These are phyloP conservation scores for Coracopsis vasa DNA, from an alignment of 2,113 vertebrate genomes.

Conservation along the genomic window DNA sequence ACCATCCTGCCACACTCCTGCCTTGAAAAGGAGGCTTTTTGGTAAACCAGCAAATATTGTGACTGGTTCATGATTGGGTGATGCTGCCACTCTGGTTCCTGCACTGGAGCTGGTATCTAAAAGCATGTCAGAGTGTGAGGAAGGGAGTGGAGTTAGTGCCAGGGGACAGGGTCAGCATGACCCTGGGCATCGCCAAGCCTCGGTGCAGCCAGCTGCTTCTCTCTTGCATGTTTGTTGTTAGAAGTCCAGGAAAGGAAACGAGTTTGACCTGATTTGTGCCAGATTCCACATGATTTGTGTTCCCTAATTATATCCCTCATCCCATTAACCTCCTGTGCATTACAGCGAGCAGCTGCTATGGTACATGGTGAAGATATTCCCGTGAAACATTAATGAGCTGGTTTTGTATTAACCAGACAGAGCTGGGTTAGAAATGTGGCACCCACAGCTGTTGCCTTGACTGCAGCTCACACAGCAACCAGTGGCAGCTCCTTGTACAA, in stretches of 20 bases:
- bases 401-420: neutral
- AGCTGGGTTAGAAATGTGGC: neutral
- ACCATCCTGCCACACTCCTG: fast-evolving
- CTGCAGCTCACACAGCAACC: neutral
- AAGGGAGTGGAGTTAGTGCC: fast-evolving
- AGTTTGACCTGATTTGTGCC: neutral
- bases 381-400: neutral
- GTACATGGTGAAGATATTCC: fast-evolving
- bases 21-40: neutral
- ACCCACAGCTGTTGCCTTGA: neutral
- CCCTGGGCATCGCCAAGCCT: neutral
- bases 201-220: neutral
- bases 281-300: neutral
- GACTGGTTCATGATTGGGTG: neutral
- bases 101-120: fast-evolving
- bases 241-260: neutral
- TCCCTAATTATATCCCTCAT: neutral
- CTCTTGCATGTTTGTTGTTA: neutral
- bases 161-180: fast-evolving
- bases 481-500: neutral
- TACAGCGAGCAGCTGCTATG: neutral
- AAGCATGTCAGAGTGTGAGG: neutral
- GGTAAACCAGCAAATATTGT: neutral
- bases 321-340: neutral
- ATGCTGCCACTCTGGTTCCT: neutral